These are phyloP conservation scores for Drosophila arawakana DNA, from an alignment of 1,140 invertebrate species.

Conservation along the genomic window DNA sequence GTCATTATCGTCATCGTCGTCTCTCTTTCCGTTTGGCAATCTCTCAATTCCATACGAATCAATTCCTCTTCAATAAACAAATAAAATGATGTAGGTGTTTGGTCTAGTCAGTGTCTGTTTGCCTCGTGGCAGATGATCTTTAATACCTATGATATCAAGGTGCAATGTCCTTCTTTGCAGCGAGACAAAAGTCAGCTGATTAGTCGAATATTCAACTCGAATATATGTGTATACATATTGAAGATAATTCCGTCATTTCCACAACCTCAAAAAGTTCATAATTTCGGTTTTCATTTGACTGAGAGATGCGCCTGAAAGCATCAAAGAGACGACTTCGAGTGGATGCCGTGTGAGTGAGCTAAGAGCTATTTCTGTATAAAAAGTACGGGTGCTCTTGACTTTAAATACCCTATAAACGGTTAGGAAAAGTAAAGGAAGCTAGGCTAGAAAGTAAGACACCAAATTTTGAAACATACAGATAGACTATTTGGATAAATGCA, in stretches of 20 bases:
- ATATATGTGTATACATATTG: neutral
- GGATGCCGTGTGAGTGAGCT: neutral
- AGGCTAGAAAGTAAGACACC: neutral
- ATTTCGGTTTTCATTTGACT: neutral
- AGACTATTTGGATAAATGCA: neutral
- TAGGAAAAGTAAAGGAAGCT: neutral
- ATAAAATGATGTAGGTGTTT: slow-evolving; percentile 51
- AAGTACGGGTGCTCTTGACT: neutral
- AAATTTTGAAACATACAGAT: neutral
- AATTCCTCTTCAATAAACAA: slow-evolving; percentile 69
- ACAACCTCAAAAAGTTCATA: neutral
- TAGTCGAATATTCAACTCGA: neutral
- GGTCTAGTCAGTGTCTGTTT: slow-evolving; percentile 15
- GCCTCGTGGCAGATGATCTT: slow-evolving; percentile 5
- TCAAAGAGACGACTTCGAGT: neutral
- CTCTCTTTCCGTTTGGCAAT: slow-evolving; percentile 25
- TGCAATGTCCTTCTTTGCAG: slow-evolving; percentile 21
- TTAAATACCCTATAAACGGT: neutral
- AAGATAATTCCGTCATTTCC: slow-evolving; percentile 1
- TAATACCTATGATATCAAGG: neutral
- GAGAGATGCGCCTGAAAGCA: slow-evolving; percentile 1
- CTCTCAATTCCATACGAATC: slow-evolving; percentile 47
- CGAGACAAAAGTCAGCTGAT: neutral
- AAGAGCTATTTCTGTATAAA: slow-evolving; percentile 5
- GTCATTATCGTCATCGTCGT: neutral